A percentile compares a stretch with the other conserved stretches of the same genome.
Conservation (phyloP, 2,797 vertebrate genomes). For the Botia almorhae region DNA sequence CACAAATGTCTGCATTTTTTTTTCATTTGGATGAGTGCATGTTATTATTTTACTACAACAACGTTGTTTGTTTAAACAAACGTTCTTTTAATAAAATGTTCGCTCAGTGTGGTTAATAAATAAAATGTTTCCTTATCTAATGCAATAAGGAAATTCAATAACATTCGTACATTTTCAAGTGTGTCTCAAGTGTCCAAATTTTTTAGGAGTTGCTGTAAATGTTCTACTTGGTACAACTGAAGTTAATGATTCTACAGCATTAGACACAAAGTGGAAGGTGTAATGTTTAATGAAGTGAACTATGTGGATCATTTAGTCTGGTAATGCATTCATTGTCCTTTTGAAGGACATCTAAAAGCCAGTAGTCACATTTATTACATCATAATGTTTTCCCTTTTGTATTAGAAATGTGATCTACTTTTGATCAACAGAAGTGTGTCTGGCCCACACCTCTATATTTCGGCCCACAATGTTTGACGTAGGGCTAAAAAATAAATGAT, state of each 20-base stretch:
- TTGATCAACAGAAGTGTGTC: background rate
- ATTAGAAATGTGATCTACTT: constrained; percentile 23
- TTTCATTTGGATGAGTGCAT: background rate
- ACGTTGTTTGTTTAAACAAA: background rate
- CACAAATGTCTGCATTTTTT: too few relatives aligned
- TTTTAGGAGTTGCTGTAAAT: constrained; percentile 32
- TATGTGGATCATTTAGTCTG: constrained; percentile 48
- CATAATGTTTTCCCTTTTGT: constrained; percentile 20
- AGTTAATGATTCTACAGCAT: constrained; percentile 52
- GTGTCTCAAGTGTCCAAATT: background rate
- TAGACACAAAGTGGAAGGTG: constrained; percentile 27
- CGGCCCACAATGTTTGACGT: background rate
- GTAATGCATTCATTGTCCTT: constrained; percentile 60
- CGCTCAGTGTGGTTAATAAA: background rate
- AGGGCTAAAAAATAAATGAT: constrained; percentile 40
- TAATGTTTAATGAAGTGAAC: constrained; percentile 54
- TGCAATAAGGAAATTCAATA: background rate
- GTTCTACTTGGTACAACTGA: constrained; percentile 29
- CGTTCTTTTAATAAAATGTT: background rate
- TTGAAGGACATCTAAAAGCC: constrained; percentile 49
- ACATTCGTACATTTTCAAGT: background rate
- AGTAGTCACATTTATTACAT: constrained; percentile 41
- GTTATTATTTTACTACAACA: background rate
- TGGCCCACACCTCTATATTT: background rate
- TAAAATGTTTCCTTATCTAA: background rate